These are phyloP conservation scores for Orius insidiosus DNA, from an alignment of 1,140 invertebrate species.

Conservation along the genomic window DNA sequence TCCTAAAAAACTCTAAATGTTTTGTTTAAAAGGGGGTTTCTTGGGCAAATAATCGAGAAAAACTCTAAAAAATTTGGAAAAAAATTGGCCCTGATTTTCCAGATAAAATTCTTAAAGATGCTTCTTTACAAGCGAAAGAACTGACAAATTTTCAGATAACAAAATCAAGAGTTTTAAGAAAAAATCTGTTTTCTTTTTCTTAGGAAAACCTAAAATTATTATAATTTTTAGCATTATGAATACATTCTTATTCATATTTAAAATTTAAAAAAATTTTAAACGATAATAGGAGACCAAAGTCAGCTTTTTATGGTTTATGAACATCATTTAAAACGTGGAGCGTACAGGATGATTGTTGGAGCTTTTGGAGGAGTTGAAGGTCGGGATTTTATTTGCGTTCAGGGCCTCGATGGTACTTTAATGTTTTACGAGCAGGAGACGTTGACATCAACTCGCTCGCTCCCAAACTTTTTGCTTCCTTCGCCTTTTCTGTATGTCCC, in stretches of 20 bases:
- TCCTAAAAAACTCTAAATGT: too few relatives aligned
- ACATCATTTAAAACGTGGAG: constrained; percentile 42
- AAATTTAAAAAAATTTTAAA: constrained; percentile 8
- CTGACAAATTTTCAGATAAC: too few relatives aligned
- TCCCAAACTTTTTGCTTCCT: constrained; percentile 54
- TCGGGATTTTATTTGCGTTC: constrained; percentile 70
- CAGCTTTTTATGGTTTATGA: constrained; percentile 39
- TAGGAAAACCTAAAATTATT: too few relatives aligned
- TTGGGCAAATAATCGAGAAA: too few relatives aligned
- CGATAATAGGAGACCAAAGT: constrained; percentile 37
- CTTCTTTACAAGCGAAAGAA: too few relatives aligned
- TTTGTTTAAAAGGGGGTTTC: too few relatives aligned
- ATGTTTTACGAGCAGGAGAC: constrained; percentile 79
- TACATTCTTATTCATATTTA: constrained; percentile 4
- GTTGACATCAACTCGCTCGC: constrained; percentile 52
- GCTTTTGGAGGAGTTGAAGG: constrained; percentile 62
- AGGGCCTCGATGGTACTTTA: constrained; percentile 66
- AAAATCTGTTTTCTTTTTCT: too few relatives aligned
- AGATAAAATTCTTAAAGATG: too few relatives aligned
- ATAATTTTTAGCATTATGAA: background rate
- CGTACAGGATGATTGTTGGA: constrained; percentile 51
- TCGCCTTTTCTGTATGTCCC: constrained; percentile 56
- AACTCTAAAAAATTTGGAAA: too few relatives aligned
- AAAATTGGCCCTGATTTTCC: too few relatives aligned
- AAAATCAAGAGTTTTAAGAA: too few relatives aligned